phyloP scores from a whole-genome alignment of 2,797 vertebrate species.

The Artibeus jamaicensis region DNA sequence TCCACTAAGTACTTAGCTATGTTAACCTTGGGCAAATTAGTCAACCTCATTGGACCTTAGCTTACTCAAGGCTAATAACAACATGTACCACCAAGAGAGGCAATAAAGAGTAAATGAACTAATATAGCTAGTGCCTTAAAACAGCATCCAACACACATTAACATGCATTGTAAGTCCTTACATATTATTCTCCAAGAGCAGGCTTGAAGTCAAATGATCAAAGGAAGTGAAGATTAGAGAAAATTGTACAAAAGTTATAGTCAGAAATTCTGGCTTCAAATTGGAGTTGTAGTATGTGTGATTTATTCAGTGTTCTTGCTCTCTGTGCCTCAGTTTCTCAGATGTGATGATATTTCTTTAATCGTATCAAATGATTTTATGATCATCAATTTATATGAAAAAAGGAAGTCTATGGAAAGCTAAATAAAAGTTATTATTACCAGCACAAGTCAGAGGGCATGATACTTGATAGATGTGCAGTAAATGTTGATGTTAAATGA shows the following conservation, averaged over 20 bases:
- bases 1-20: not conserved
- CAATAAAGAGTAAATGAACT: constrained; percentile 14
- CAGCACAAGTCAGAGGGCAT: not conserved
- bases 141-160: not conserved
- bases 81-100: not conserved
- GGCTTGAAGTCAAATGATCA: not conserved
- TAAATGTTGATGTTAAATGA: not conserved
- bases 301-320: not conserved
- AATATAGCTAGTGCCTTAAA: not conserved
- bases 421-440: not conserved
- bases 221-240: not conserved
- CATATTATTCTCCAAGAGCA: not conserved
- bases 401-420: not conserved
- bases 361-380: not conserved
- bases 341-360: not conserved
- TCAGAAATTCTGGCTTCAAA: not conserved
- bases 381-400: not conserved
- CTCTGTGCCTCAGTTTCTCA: not conserved
- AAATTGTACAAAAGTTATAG: not conserved
- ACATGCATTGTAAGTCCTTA: not conserved
- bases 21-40: not conserved
- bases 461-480: not conserved
- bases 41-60: not conserved
- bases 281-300: not conserved
- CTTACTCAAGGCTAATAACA: not conserved